Evolutionary conservation across 2,888 invertebrate genomes (phyloP).

Genomic region (Sarcophaga carnaria): DNA sequence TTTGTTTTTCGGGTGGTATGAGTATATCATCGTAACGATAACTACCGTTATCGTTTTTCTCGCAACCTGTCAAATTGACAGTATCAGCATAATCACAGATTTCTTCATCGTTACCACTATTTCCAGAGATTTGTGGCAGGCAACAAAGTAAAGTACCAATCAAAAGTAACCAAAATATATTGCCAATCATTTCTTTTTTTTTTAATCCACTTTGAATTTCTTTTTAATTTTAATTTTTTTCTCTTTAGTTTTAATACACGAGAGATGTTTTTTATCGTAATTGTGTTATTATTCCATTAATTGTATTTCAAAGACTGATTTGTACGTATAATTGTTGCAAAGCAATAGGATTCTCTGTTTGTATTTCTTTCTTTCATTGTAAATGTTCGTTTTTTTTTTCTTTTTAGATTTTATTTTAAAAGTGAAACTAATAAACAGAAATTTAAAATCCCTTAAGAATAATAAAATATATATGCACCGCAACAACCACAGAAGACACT

Average conservation of each 20-base stretch:
- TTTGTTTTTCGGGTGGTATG: constrained; percentile 69
- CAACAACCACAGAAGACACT: constrained; percentile 41
- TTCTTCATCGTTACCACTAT: not conserved
- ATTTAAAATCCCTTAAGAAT: constrained; percentile 51
- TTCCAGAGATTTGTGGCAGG: not conserved
- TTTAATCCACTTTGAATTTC: not conserved
- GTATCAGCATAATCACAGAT: constrained; percentile 67
- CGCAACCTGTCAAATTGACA: constrained; percentile 72
- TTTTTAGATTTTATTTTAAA: constrained; percentile 22
- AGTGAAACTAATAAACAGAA: constrained; percentile 28
- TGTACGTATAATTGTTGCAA: not conserved
- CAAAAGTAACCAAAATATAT: not conserved
- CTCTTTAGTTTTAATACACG: not conserved
- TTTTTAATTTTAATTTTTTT: not conserved
- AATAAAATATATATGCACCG: constrained; percentile 55
- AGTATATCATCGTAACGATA: constrained; percentile 72
- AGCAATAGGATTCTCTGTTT: not conserved
- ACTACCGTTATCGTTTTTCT: constrained; percentile 70
- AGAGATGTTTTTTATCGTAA: not conserved
- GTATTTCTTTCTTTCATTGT: not conserved
- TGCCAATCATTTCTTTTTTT: constrained; percentile 20
- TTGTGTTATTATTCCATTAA: constrained; percentile 23
- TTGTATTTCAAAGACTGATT: constrained; percentile 46
- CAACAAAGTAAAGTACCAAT: not conserved
- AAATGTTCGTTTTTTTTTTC: not conserved